Evolutionary conservation across 2,888 invertebrate species (phyloP), one percentile per base, ranked within the genome.

Genomic region (Phortica okadai): DNA sequence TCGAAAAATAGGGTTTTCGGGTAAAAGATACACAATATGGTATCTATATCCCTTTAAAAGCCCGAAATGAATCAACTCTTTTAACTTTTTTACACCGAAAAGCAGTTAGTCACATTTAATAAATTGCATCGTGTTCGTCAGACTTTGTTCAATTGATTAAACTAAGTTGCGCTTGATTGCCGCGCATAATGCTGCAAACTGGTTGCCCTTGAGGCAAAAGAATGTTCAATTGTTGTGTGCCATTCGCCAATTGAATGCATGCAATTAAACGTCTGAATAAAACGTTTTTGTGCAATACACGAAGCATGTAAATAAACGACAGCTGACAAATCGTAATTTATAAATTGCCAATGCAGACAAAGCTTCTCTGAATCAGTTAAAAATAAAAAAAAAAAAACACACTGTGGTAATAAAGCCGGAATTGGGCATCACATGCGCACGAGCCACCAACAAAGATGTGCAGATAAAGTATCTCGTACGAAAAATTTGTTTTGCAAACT

Each of bases 91-190:
- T 33, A 33, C 4, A 33, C 3, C 33, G 33, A 33, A 33, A 33
- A 33, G 33, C 33, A 33, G 33, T 33, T 33, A 33, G 33, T 33
- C 33, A 33, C 33, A 4, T 33, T 59, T 59, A 72, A 56, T 72
- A 54, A 54, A 6, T 44, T 50, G 50, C 50, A 50, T 50, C 10
- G 14, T 14, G 50, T 6, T 50, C 6, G 50, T 6, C 14, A 14
- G 0, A 10, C 45, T 45, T 45, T 45, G 0, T 16, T 70, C 25
- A 42, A 0, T 41, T 66, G 70, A 41, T 72, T 72, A 33, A 72
- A 72, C 33, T 72, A 10, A 25, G 70, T 56, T 72, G 54, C 70
- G 70, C 70, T 72, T 72, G 70, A 56, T 33, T 72, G 50, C 70
- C 70, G 70, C 54, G 21, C 70, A 70, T 54, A 54, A 70, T 25